Base-by-base conservation (phyloP, 2,888 invertebrate species). In the Cacoxenus indagator region DNA sequence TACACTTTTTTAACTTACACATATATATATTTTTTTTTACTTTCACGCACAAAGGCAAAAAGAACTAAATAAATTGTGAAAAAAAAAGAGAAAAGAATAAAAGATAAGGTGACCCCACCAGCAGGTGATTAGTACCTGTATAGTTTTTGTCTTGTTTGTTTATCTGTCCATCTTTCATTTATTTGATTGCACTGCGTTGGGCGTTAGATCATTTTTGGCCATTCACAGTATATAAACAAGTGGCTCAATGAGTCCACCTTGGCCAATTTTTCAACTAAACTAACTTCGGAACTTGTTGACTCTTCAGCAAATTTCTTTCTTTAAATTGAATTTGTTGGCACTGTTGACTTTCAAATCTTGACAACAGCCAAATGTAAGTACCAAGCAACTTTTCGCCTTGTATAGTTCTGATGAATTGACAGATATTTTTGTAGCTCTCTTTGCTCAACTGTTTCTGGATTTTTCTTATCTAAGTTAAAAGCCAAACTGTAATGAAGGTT, bases 271-370 rank as follows among this genome's bases (percentile, higher is more conserved):
- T 3, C 5, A 31, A 31, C 31, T 9, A 31, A 31, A 31, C 8
- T 14, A 14, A 37, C 37, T 37, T 37, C 8, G 4, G 8, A 51
- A 19, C 22, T 51, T 17, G 51, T n/a, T 51, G 51, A 22, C 51
- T 22, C 5, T 51, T 51, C 11, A 17, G n/a, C 22, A 8, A 51
- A 51, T 14, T 22, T 51, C 55, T 59, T 57, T 48, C 51, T 46
- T 59, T 69, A 66, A 62, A 51, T 61, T 55, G 66, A 51, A 37
- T n/a, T n/a, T n/a, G n/a, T n/a, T n/a, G n/a, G n/a, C n/a, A n/a
- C n/a, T n/a, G n/a, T n/a, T n/a, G n/a, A n/a, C n/a, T n/a, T n/a
- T n/a, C n/a, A n/a, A 62, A 43, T 22, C 26, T 54, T 4, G 22
- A 6, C 19, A 19, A 14, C 31, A 14, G 19, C 37, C n/a, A 11